phyloP scores from a whole-genome alignment of 2,888 invertebrate genomes.

The Parnassius smintheus region DNA sequence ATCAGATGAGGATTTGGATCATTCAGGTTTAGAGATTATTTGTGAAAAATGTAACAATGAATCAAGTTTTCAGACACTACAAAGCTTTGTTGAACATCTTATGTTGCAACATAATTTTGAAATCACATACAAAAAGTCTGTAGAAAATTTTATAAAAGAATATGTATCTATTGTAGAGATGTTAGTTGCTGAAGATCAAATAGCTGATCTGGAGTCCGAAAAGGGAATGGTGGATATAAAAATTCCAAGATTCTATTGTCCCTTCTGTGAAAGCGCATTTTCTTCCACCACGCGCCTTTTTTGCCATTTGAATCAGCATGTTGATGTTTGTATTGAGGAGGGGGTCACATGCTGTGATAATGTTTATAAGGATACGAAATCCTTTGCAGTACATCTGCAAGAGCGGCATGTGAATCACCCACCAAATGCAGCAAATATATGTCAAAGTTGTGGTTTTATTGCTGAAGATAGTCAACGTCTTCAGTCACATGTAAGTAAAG shows the following conservation, averaged over 20 bases:
- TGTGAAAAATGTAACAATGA: constrained; percentile 53
- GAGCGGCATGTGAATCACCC: constrained; percentile 39
- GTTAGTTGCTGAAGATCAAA: constrained; percentile 42
- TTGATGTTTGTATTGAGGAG: constrained; percentile 41
- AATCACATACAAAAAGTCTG: constrained; percentile 23
- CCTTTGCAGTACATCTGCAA: constrained; percentile 52
- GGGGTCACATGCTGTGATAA: constrained; percentile 50
- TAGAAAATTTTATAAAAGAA: constrained; percentile 51
- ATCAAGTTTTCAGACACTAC: constrained; percentile 35
- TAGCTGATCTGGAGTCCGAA: constrained; percentile 34
- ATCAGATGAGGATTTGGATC: constrained; percentile 41
- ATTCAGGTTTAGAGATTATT: constrained; percentile 47
- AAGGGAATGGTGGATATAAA: constrained; percentile 14
- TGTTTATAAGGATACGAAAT: constrained; percentile 40
- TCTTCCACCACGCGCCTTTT: constrained; percentile 52
- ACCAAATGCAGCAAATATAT: constrained; percentile 32
- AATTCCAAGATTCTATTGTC: constrained; percentile 46
- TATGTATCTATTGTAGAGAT: constrained; percentile 57
- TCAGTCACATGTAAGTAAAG: constrained; percentile 38
- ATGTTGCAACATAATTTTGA: constrained; percentile 37
- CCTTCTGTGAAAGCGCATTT: constrained; percentile 55
- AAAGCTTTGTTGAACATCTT: constrained; percentile 48
- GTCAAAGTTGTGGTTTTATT: constrained; percentile 47
- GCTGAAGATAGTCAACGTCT: constrained; percentile 36
- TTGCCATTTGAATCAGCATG: constrained; percentile 55